Evolutionary conservation across 2,888 invertebrate genomes (phyloP).

Genomic region (Silvanus unidentatus): DNA sequence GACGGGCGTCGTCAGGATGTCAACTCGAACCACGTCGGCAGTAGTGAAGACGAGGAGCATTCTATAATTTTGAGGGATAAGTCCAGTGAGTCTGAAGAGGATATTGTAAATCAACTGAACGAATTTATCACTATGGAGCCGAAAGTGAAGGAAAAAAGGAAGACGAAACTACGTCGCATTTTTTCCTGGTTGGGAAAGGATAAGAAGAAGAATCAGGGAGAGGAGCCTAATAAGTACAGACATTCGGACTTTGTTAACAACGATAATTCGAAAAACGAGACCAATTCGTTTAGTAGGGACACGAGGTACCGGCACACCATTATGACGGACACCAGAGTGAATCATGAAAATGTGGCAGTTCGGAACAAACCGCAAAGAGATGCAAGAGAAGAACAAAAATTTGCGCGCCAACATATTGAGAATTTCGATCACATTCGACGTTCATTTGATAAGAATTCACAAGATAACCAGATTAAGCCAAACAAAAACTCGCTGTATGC

Average conservation of each 20-base stretch:
- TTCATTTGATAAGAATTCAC: slow-evolving; percentile 26
- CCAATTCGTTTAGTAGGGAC: slow-evolving; percentile 32
- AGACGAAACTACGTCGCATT: slow-evolving; percentile 28
- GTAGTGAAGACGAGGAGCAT: not conserved
- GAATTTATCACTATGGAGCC: slow-evolving; percentile 37
- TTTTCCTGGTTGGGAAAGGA: slow-evolving; percentile 36
- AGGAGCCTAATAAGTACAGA: slow-evolving; percentile 29
- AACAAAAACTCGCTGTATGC: slow-evolving; percentile 22
- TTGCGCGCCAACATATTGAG: slow-evolving; percentile 36
- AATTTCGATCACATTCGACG: slow-evolving; percentile 34
- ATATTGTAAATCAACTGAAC: slow-evolving; percentile 33
- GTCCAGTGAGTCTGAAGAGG: slow-evolving; percentile 33
- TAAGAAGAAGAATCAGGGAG: slow-evolving; percentile 42
- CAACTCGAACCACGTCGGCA: slow-evolving; percentile 26
- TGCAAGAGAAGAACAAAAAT: slow-evolving; percentile 30
- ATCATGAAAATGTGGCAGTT: slow-evolving; percentile 2
- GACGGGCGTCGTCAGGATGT: slow-evolving; percentile 23
- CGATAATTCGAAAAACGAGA: slow-evolving; percentile 42
- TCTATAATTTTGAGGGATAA: slow-evolving; percentile 24
- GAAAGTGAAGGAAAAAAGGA: slow-evolving; percentile 38
- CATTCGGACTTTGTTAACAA: slow-evolving; percentile 4
- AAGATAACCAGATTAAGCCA: not conserved
- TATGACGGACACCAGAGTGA: slow-evolving; percentile 15
- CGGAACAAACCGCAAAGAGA: slow-evolving; percentile 10
- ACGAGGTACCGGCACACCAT: slow-evolving; percentile 32